phyloP scores from a whole-genome alignment of 2,797 vertebrate genomes.

The Okamejei kenojei region DNA sequence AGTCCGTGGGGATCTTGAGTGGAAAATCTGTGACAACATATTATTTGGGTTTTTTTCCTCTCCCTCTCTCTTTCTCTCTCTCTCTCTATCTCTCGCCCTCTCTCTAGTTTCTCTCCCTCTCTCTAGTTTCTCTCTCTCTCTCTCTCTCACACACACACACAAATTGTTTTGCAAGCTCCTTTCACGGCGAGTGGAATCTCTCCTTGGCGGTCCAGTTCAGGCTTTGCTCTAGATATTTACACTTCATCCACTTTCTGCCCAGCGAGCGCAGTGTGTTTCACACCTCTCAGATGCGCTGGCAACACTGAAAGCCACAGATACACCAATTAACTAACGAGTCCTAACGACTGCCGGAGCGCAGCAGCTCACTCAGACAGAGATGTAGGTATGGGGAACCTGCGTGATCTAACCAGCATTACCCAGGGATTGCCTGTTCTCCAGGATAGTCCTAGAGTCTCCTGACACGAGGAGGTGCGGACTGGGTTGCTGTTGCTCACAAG shows the following conservation, averaged over 20 bases:
- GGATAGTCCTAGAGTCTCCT: not conserved
- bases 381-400: not conserved
- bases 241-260: not conserved
- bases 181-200: not conserved
- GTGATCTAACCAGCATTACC: too few relatives aligned
- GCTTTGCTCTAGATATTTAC: not conserved
- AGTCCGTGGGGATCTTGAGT: not conserved
- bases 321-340: slow-evolving; percentile 11
- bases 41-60: not conserved
- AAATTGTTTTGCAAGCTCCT: not conserved
- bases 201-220: not conserved
- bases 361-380: not conserved
- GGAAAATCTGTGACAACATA: not conserved
- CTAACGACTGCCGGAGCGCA: not conserved
- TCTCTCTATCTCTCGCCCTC: too few relatives aligned
- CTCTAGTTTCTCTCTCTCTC: too few relatives aligned
- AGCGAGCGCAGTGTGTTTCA: not conserved
- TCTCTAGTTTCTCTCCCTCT: too few relatives aligned
- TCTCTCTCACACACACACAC: too few relatives aligned
- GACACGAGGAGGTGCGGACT: not conserved
- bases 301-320: not conserved
- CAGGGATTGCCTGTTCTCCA: not conserved
- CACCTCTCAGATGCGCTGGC: not conserved
- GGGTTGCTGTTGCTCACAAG: too few relatives aligned
- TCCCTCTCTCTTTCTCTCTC: too few relatives aligned